A percentile compares a stretch with the other conserved stretches of the same genome.
Evolutionary conservation across 2,113 vertebrate genomes (phyloP).

Genomic region (Procavia capensis): DNA sequence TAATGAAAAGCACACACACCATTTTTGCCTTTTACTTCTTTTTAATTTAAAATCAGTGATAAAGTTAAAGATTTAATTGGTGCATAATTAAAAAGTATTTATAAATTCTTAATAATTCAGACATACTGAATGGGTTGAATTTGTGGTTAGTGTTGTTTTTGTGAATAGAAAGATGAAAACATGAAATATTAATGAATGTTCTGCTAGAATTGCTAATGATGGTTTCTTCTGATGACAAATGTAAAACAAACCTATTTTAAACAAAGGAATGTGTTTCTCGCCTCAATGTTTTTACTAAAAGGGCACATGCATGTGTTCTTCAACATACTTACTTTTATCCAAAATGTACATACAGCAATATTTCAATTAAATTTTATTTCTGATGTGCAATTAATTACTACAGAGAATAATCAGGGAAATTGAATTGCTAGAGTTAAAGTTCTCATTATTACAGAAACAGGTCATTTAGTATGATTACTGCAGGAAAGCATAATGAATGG

Average conservation of each 20-base stretch:
- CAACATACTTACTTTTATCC: constrained; percentile 40
- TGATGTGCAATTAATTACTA: not conserved
- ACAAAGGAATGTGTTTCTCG: not conserved
- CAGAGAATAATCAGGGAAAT: not conserved
- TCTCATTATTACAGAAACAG: not conserved
- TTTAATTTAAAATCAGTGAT: constrained; percentile 38
- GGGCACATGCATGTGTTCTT: constrained; percentile 31
- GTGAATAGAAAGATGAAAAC: constrained; percentile 36
- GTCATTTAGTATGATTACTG: not conserved
- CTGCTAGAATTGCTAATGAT: constrained; percentile 33
- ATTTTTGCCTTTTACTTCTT: constrained; percentile 35
- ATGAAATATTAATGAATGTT: constrained; percentile 67
- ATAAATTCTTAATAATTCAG: constrained; percentile 47
- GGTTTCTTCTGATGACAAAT: constrained; percentile 50
- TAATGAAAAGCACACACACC: not conserved
- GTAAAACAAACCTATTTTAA: constrained; percentile 50
- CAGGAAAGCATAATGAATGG: not conserved
- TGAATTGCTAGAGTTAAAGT: not conserved
- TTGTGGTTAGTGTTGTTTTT: constrained; percentile 17
- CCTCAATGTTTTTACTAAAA: constrained; percentile 24
- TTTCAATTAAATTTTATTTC: constrained; percentile 45
- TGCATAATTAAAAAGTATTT: not conserved
- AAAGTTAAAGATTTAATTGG: constrained; percentile 45
- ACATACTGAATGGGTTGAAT: constrained; percentile 45
- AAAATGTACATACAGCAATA: not conserved